A percentile compares a stretch with the other conserved stretches of the same genome.
phyloP scores from a whole-genome alignment of 1,140 invertebrate species.

The Hylaeus volcanicus region DNA sequence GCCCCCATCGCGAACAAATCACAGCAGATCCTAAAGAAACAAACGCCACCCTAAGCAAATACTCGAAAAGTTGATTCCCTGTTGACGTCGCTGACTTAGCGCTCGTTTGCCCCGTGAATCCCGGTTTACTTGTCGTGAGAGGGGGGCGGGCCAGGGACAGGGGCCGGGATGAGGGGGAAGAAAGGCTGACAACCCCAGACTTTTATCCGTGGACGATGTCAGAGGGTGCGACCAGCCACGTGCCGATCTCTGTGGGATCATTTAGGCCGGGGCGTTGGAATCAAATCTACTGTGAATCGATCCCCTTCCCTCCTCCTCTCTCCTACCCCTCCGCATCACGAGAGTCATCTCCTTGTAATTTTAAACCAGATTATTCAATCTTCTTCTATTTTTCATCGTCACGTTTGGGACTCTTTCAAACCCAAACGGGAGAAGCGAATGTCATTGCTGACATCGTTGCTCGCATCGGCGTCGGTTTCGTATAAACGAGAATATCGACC shows the following conservation, averaged over 20 bases:
- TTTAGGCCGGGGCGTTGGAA: slow-evolving; percentile 67
- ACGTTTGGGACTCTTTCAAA: too few relatives aligned
- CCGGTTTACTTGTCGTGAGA: slow-evolving; percentile 29
- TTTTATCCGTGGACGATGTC: slow-evolving; percentile 50
- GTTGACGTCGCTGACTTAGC: slow-evolving; percentile 67
- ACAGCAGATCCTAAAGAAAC: slow-evolving; percentile 58
- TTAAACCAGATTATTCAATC: slow-evolving; percentile 26
- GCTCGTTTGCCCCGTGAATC: slow-evolving; percentile 55
- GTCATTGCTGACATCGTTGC: too few relatives aligned
- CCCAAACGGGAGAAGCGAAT: too few relatives aligned
- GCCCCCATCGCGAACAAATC: slow-evolving; percentile 32
- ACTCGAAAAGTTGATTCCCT: slow-evolving; percentile 57
- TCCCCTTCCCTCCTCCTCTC: slow-evolving; percentile 33
- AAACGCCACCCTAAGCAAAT: slow-evolving; percentile 64
- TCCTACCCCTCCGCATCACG: too few relatives aligned
- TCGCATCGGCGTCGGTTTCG: too few relatives aligned
- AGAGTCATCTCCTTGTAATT: slow-evolving; percentile 20
- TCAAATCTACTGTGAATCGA: slow-evolving; percentile 65
- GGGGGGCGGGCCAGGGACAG: not conserved
- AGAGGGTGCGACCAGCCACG: slow-evolving; percentile 72
- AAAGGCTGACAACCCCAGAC: slow-evolving; percentile 44
- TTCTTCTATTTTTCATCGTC: not conserved
- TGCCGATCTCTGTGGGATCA: slow-evolving; percentile 77
- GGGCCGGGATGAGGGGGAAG: not conserved
- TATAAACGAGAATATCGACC: too few relatives aligned